Evolutionary conservation across 2,797 vertebrate genomes (phyloP).

Genomic region (Oreochromis mossambicus): DNA sequence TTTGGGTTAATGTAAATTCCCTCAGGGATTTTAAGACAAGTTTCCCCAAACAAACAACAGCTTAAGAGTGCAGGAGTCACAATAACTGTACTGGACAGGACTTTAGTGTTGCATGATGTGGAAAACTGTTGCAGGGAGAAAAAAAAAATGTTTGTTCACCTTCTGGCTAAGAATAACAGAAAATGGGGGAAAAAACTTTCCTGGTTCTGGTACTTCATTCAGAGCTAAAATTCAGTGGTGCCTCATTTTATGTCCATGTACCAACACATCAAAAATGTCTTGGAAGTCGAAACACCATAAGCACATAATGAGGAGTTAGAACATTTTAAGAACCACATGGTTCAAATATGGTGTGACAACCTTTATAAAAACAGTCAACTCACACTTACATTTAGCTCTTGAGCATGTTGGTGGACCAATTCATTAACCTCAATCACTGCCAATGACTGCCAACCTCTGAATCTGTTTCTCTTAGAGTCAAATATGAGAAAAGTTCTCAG

Average conservation of each 20-base stretch:
- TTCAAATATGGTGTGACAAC: not conserved
- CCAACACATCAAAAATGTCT: not conserved
- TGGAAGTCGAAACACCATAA: not conserved
- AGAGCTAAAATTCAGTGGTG: not conserved
- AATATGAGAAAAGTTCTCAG: not conserved
- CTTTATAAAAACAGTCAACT: not conserved
- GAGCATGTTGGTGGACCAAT: not conserved
- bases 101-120: conserved; percentile 2
- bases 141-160: not conserved
- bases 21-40: not conserved
- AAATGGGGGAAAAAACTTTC: not conserved
- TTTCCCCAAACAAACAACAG: not conserved
- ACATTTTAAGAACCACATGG: not conserved
- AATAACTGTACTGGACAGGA: not conserved
- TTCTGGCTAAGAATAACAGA: conserved; percentile 22
- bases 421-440: not conserved
- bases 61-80: not conserved
- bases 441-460: not conserved
- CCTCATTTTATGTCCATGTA: not conserved
- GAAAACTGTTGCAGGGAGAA: conserved; percentile 30
- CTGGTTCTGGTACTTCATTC: not conserved
- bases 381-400: not conserved
- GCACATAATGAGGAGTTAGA: not conserved
- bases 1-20: not conserved
- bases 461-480: not conserved